Conservation (phyloP, 2,113 vertebrate genomes). For the Trachemys scripta region DNA sequence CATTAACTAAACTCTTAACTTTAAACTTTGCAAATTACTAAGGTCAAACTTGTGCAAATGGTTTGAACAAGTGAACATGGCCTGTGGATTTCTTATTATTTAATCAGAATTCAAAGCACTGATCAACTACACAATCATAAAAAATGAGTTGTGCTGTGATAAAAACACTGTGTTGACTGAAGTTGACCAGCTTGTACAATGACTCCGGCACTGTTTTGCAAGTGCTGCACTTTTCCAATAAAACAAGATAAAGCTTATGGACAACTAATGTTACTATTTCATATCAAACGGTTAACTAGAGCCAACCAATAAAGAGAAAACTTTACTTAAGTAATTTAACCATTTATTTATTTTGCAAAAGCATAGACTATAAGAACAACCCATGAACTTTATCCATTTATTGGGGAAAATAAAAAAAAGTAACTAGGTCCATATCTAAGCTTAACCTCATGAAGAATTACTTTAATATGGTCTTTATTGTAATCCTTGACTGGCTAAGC, state of each 20-base stretch:
- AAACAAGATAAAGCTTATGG: not conserved
- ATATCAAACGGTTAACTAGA: not conserved
- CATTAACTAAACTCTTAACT: conserved; percentile 50
- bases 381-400: not conserved
- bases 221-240: not conserved
- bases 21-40: conserved; percentile 60
- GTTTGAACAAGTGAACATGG: not conserved
- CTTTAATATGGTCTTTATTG: not conserved
- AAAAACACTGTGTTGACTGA: not conserved
- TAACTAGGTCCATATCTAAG: not conserved
- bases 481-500: not conserved
- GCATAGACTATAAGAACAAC: not conserved
- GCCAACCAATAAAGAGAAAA: not conserved
- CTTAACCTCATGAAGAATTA: not conserved
- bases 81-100: conserved; percentile 16
- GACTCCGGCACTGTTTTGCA: not conserved
- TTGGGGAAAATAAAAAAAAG: not conserved
- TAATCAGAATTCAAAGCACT: not conserved
- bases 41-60: conserved; percentile 20
- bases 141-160: conserved; percentile 26
- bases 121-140: not conserved
- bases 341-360: conserved; percentile 9
- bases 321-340: not conserved
- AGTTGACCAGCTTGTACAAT: not conserved
- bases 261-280: not conserved